Conservation (phyloP, 2,888 invertebrate species). For the Cheilosia vernalis region DNA sequence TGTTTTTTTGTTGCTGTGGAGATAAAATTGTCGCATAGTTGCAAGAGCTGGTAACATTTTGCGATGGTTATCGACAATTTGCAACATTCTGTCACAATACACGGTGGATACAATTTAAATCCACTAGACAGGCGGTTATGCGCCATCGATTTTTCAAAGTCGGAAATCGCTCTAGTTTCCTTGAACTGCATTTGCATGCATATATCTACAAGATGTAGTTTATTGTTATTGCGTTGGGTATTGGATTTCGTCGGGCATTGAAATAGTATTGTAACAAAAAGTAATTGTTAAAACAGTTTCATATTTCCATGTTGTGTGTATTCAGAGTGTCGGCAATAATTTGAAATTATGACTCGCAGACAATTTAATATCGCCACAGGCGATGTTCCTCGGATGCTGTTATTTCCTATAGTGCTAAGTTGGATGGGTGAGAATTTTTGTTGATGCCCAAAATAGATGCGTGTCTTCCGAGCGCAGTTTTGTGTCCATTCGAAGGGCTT, state of each 20-base stretch:
- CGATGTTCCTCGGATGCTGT: conserved; percentile 15
- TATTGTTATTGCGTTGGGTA: conserved; percentile 49
- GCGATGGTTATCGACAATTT: conserved; percentile 72
- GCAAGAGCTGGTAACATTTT: conserved; percentile 51
- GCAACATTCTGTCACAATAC: conserved; percentile 73
- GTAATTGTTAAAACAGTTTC: conserved; percentile 61
- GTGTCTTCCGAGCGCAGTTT: conserved; percentile 40
- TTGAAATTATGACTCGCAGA: conserved; percentile 62
- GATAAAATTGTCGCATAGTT: conserved; percentile 70
- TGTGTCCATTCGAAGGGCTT: conserved; percentile 27
- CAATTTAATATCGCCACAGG: conserved; percentile 51
- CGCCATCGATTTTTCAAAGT: conserved; percentile 55
- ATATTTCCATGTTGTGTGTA: conserved; percentile 41
- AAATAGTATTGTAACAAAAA: conserved; percentile 68
- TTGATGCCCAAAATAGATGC: conserved; percentile 48
- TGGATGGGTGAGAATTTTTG: conserved; percentile 51
- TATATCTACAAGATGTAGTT: conserved; percentile 13
- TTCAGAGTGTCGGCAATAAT: conserved; percentile 56
- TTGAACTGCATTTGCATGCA: conserved; percentile 18
- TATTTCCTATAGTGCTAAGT: conserved; percentile 7
- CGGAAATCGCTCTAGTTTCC: conserved; percentile 69
- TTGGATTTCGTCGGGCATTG: conserved; percentile 50
- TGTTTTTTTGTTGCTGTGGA: conserved; percentile 12
- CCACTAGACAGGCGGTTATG: conserved; percentile 47
- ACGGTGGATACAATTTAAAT: conserved; percentile 43